Evolutionary conservation across 2,888 invertebrate species (phyloP), one percentile per base, ranked within the genome.

Genomic region (Eilema sororculum): DNA sequence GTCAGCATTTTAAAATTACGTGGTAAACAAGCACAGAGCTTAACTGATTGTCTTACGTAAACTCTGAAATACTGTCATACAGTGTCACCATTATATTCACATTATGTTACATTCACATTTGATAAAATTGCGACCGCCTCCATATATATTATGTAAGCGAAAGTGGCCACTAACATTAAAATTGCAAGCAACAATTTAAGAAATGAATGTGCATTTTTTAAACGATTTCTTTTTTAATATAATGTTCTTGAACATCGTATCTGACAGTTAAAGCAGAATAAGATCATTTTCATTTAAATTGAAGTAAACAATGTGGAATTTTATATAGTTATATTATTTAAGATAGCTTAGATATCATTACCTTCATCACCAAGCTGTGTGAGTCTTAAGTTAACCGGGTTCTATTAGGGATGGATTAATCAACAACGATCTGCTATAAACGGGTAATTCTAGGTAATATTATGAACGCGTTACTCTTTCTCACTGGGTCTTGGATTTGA

Each of bases 11-110:
- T 60, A 60, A 41, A 41, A 12, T 58, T 12, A 66, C 25, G 46
- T 66, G 13, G 52, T 37, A 56, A 68, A 64, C 28, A 30, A 71
- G 24, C 60, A 62, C 60, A 22, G 24, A 37, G 56, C 60, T 4
- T 59, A 61, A 41, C 52, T 52, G 30, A 13, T 52, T 68, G 60
- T 59, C 13, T 80, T 72, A 79, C 64, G 52, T 71, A 80, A 81
- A 58, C 22, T 63, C 52, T 61, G 62, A 62, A 58, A 63, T 72
- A 72, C 60, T 73, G 74, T 68, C 75, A 67, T 64, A 81, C 68
- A 80, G 73, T 74, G 83, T 72, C 77, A 68, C 65, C 68, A 80
- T 81, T 81, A 82, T 74, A 74, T 75, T 75, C 75, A 70, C 83
- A 81, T 82, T 81, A 81, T 46, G 69, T 75, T 81, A 74, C 69